Evolutionary conservation across 2,797 vertebrate species (phyloP).

Genomic region (Poeciliopsis paucimaculata): DNA sequence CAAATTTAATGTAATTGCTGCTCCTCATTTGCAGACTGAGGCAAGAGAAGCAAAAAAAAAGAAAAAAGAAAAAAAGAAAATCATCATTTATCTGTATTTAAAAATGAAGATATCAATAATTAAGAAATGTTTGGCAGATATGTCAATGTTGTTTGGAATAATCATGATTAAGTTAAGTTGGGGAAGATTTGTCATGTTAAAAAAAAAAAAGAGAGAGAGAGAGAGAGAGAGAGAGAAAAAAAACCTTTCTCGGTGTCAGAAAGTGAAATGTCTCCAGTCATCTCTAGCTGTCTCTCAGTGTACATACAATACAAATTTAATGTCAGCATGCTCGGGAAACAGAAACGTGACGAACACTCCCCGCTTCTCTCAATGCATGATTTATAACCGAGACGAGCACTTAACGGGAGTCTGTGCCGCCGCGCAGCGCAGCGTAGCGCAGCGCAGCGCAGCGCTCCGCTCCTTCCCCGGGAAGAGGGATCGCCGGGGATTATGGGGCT

Average conservation of each 20-base stretch:
- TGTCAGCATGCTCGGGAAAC: conserved; percentile 59
- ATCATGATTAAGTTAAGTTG: conserved; percentile 57
- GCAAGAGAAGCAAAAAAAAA: conserved; percentile 19
- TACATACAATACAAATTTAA: conserved; percentile 72
- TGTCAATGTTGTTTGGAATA: conserved; percentile 41
- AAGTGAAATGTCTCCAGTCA: conserved; percentile 48
- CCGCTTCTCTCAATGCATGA: conserved; percentile 65
- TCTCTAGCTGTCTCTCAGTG: conserved; percentile 37
- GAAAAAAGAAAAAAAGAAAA: conserved; percentile 10
- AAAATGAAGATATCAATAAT: conserved; percentile 44
- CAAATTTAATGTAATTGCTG: conserved; percentile 77
- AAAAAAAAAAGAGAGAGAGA: neutral
- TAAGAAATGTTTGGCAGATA: conserved; percentile 42
- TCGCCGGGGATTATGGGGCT: conserved; percentile 31
- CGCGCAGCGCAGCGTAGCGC: conserved; percentile 14
- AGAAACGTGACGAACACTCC: conserved; percentile 67
- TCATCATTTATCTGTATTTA: conserved; percentile 49
- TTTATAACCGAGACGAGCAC: conserved; percentile 73
- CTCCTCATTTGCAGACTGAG: conserved; percentile 62
- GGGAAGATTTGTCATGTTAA: conserved; percentile 26
- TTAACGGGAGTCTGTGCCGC: conserved; percentile 56
- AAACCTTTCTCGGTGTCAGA: conserved; percentile 33
- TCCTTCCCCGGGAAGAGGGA: conserved; percentile 43
- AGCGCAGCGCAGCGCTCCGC: neutral
- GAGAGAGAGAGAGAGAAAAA: neutral